Conservation (phyloP, 1,140 invertebrate genomes). For the Scaptodrosophila lebanonensis region DNA sequence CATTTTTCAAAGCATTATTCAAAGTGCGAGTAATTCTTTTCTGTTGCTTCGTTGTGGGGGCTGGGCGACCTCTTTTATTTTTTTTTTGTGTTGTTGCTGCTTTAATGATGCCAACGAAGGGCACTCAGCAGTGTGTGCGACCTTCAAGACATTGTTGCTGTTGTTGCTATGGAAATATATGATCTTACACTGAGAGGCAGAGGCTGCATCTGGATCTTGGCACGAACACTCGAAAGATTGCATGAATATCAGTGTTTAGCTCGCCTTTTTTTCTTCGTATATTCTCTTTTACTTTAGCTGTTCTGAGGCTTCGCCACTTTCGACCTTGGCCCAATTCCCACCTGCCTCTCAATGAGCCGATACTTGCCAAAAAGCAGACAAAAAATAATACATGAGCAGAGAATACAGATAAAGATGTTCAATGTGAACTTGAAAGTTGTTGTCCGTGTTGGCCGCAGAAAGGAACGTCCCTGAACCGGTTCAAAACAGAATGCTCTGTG, state of each 20-base stretch:
- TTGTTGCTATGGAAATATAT: constrained; percentile 45
- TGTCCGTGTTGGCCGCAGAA: constrained; percentile 45
- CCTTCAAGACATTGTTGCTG: constrained; percentile 23
- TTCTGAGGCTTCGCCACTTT: constrained; percentile 35
- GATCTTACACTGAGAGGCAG: no score
- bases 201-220: no score
- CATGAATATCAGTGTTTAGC: no score
- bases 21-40: no score
- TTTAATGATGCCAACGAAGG: no score
- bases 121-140: constrained; percentile 19
- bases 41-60: no score
- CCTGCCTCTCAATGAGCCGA: not conserved
- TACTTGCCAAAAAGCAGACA: constrained; percentile 41
- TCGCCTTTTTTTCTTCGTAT: constrained; percentile 8
- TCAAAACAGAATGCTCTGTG: constrained; percentile 40
- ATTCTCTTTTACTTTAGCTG: constrained; percentile 29
- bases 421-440: constrained; percentile 69
- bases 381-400: no score
- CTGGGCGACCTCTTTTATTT: constrained; percentile 32
- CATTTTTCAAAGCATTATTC: no score
- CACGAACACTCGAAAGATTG: no score
- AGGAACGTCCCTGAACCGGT: constrained; percentile 62
- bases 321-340: constrained; percentile 68
- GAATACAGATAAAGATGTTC: constrained; percentile 15
- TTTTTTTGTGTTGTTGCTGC: constrained; percentile 9